These are phyloP conservation scores for Anastrepha ludens DNA, from an alignment of 1,140 invertebrate genomes.

Conservation along the genomic window DNA sequence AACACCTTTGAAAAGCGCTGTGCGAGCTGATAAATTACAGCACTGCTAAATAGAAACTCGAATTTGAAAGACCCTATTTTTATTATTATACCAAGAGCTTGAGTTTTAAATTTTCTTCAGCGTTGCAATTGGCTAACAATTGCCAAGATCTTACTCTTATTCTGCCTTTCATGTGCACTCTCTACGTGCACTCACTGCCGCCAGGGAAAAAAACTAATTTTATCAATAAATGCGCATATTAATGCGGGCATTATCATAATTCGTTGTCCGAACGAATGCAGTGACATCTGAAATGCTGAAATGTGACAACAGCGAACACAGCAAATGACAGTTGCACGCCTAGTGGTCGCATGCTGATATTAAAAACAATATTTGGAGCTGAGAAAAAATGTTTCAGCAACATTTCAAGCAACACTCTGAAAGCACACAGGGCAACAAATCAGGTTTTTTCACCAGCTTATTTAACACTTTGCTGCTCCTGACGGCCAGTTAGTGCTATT, in stretches of 20 bases:
- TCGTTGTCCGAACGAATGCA: conserved; percentile 27
- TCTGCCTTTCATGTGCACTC: neutral
- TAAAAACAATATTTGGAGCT: conserved; percentile 4
- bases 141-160: neutral
- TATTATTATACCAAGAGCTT: too few species aligned
- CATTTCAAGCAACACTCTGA: neutral
- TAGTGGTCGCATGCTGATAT: neutral
- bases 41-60: too few species aligned
- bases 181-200: neutral
- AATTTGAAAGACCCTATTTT: too few species aligned
- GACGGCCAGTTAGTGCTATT: neutral
- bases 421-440: conserved; percentile 20
- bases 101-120: neutral
- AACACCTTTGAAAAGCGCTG: too few species aligned
- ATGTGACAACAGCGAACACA: conserved; percentile 36
- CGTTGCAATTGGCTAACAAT: neutral
- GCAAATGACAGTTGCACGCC: neutral
- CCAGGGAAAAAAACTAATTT: neutral
- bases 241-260: conserved; percentile 50
- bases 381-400: conserved; percentile 11
- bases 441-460: conserved; percentile 33
- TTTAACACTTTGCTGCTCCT: conserved; percentile 13
- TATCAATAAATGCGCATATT: conserved; percentile 52
- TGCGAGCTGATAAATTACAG: too few species aligned
- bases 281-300: conserved; percentile 43